A percentile compares a stretch with the other conserved stretches of the same genome.
Evolutionary conservation across 2,888 invertebrate genomes (phyloP).

Genomic region (Augiades crinisus): DNA sequence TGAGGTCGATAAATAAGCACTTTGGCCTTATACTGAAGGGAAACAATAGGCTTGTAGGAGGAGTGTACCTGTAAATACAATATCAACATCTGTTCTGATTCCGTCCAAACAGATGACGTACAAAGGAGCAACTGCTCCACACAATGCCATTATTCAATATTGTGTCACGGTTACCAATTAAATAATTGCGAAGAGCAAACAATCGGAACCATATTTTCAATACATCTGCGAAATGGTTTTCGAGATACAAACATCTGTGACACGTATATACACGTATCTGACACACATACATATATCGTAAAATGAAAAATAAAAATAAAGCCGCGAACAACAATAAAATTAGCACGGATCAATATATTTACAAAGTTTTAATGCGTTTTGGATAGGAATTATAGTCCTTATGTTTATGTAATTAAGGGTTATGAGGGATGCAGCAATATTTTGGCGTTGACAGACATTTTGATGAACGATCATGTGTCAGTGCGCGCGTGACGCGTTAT

Average conservation of each 20-base stretch:
- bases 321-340: no score
- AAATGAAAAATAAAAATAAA: no score
- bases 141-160: background rate
- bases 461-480: slow-evolving; percentile 12
- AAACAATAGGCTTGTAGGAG: no score
- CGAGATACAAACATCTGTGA: slow-evolving; percentile 8
- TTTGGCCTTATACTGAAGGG: no score
- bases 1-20: no score
- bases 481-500: slow-evolving; percentile 1
- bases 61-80: background rate
- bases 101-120: background rate
- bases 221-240: slow-evolving; percentile 28
- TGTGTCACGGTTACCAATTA: background rate
- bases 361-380: no score
- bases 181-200: background rate
- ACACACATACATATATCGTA: no score
- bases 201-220: slow-evolving; percentile 23
- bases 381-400: background rate
- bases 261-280: background rate
- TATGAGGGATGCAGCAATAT: background rate
- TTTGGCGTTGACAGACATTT: background rate
- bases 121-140: background rate
- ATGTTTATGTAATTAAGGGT: background rate
- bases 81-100: slow-evolving; percentile 1
- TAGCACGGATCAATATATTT: no score